These are phyloP conservation scores for Neosalanx taihuensis DNA, from an alignment of 2,797 vertebrate genomes.

Conservation along the genomic window DNA sequence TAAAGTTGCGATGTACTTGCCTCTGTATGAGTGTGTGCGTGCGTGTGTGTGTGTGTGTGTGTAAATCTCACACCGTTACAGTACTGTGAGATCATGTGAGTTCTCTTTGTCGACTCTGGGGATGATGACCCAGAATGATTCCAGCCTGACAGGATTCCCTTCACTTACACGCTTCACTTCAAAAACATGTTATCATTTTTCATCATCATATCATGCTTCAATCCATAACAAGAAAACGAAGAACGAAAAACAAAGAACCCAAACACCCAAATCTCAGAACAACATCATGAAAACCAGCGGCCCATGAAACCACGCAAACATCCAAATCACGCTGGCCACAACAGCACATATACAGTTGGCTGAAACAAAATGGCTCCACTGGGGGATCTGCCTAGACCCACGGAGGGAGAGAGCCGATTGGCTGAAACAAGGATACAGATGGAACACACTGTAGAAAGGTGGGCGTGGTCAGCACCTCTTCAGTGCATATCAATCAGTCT, in stretches of 20 bases:
- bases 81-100: conserved; percentile 35
- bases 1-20: conserved; percentile 43
- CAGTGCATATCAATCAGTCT: conserved; percentile 26
- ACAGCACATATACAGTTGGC: not conserved
- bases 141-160: not conserved
- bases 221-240: not conserved
- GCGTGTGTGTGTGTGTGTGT: not conserved
- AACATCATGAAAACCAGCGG: not conserved
- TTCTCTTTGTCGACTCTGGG: conserved; percentile 18
- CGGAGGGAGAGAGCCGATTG: conserved; percentile 3
- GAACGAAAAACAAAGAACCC: not conserved
- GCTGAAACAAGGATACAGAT: conserved; percentile 15
- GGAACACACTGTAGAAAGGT: not conserved
- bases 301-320: conserved; percentile 8
- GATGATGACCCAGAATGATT: conserved; percentile 3
- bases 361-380: not conserved
- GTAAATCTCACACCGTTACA: conserved; percentile 12
- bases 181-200: too few relatives aligned
- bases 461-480: conserved; percentile 16
- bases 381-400: not conserved
- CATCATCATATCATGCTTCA: too few relatives aligned
- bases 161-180: not conserved
- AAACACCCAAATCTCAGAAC: not conserved
- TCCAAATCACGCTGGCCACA: not conserved
- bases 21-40: conserved; percentile 8